These are phyloP conservation scores for Acanthosoma haemorrhoidale DNA, from an alignment of 2,888 invertebrate species.

Conservation along the genomic window DNA sequence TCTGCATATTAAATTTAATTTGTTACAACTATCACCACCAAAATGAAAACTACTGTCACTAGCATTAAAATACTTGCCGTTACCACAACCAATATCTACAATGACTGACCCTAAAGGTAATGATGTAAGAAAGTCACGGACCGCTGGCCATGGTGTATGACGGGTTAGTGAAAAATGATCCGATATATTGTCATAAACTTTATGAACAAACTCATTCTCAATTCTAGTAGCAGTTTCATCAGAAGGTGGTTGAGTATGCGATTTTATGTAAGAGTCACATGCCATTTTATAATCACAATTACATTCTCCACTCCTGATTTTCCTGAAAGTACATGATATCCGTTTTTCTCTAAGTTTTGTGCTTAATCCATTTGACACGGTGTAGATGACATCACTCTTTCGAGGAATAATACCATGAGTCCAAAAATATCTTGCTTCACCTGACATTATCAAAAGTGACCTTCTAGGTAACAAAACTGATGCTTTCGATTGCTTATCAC, in stretches of 20 bases:
- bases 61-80: conserved; percentile 87
- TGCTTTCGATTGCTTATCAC: conserved; percentile 51
- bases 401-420: conserved; percentile 82
- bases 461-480: conserved; percentile 62
- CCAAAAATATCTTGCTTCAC: conserved; percentile 75
- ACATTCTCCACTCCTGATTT: conserved; percentile 55
- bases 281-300: conserved; percentile 57
- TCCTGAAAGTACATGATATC: conserved; percentile 83
- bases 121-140: conserved; percentile 67
- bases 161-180: conserved; percentile 91
- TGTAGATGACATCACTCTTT: conserved; percentile 66
- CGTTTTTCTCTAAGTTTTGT: conserved; percentile 53
- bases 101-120: conserved; percentile 65
- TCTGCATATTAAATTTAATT: conserved; percentile 61
- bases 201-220: conserved; percentile 72
- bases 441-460: conserved; percentile 74
- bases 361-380: conserved; percentile 52
- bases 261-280: conserved; percentile 58
- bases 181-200: conserved; percentile 91
- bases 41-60: conserved; percentile 54
- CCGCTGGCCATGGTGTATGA: conserved; percentile 90
- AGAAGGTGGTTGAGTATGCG: not conserved
- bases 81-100: conserved; percentile 93
- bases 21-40: conserved; percentile 73
- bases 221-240: conserved; percentile 54